Evolutionary conservation across 2,797 vertebrate genomes (phyloP), one percentile per base, ranked within the genome.

Genomic region (Sebastes cheni): DNA sequence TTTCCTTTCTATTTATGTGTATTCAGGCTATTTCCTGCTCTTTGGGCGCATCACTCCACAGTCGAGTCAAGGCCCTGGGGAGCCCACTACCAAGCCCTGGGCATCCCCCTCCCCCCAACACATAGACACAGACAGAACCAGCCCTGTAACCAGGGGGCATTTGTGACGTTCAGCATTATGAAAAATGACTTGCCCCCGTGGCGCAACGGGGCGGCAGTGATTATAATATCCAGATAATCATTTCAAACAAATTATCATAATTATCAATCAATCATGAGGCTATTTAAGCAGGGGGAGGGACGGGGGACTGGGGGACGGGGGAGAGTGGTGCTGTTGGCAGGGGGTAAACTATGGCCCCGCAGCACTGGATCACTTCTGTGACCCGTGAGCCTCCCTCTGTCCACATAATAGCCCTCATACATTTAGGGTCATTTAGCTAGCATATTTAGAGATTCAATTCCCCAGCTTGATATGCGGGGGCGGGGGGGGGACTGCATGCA

Each of bases 231-330:
- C 97, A 97, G 94, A 97, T 97, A 96, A 98, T 97, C 96, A 98
- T 97, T 97, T 97, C 92, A 96, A 96, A 96, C 96, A 96, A 97
- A 98, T 99, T 96, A 98, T 97, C 96, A 96, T 98, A 97, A 98
- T 97, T 97, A 97, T 97, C 97, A 96, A 97, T 98, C 97, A 96
- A 97, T 98, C 97, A 97, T 95, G 95, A 91, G 73, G 70, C 92
- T 72, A 92, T 94, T 82, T 94, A 94, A 95, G 96, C 91, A 93
- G 90, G 77, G 73, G 84, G 61, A 59, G 46, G 78, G 71, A 75
- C 25, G 75, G 36, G 67, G 83, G 46, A 20, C 5, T 16, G 46
- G 6, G 80, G 78, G 73, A 77, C 27, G 72, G 62, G 66, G 83
- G 16, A 83, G 87, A 71, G 83, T 59, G 80, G 76, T 62, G 79